Percentiles rank a stretch among this genome's conserved stretches.
Conservation (phyloP, 2,797 vertebrate species). For the Buceros bicornis region DNA sequence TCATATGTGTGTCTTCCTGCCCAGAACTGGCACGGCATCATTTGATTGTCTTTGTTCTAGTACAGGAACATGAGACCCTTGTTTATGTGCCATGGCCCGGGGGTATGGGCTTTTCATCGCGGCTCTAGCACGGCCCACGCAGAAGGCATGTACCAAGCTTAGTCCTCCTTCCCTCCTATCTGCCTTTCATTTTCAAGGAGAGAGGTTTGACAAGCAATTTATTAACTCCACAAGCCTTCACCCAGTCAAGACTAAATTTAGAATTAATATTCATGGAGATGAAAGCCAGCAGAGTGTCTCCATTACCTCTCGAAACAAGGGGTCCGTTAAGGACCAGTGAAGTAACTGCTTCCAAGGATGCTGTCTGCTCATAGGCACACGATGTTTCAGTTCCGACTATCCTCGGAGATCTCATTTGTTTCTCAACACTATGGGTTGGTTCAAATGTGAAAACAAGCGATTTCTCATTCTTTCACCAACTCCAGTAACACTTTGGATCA, state of each 20-base stretch:
- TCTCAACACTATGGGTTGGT: background rate
- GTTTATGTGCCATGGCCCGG: accelerated
- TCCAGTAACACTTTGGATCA: background rate
- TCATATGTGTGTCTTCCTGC: background rate
- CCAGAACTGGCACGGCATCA: background rate
- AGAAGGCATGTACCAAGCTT: background rate
- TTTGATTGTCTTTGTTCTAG: background rate
- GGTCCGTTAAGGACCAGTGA: conserved; percentile 39
- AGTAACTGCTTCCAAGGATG: conserved; percentile 16
- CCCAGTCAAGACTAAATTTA: conserved; percentile 50
- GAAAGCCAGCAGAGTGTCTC: conserved; percentile 29
- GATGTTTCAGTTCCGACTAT: conserved; percentile 47
- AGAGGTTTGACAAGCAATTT: conserved; percentile 58
- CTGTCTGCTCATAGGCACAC: background rate
- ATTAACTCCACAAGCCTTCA: conserved; percentile 55
- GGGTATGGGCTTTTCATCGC: background rate
- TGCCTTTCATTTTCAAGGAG: background rate
- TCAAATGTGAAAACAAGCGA: background rate
- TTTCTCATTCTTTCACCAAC: background rate
- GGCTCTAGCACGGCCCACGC: accelerated
- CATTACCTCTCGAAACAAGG: conserved; percentile 58
- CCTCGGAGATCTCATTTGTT: conserved; percentile 19
- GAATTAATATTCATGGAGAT: conserved; percentile 37
- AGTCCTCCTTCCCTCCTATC: background rate
- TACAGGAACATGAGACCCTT: background rate